Percentiles rank a stretch among this genome's conserved stretches.
These are phyloP conservation scores for Drosophila ohnishii DNA, from an alignment of 1,140 invertebrate genomes.

Conservation along the genomic window DNA sequence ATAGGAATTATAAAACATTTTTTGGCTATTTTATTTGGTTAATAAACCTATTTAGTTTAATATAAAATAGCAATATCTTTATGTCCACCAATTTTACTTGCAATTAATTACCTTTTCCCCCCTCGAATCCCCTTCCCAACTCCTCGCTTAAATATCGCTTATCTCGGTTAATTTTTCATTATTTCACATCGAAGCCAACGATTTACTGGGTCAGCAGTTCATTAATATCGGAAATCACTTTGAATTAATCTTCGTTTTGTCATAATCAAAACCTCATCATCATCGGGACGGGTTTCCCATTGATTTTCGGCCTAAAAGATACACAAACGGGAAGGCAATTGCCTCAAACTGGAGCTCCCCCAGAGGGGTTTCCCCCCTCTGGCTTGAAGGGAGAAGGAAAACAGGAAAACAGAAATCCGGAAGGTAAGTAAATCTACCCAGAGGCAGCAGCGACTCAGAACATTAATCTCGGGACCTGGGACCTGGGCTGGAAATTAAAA, in stretches of 20 bases:
- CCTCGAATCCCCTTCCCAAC: not conserved
- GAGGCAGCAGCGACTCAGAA: conserved; percentile 62
- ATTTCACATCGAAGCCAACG: not conserved
- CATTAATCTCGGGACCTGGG: conserved; percentile 70
- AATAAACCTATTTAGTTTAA: no score
- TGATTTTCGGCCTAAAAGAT: conserved; percentile 2
- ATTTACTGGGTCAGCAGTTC: conserved; percentile 8
- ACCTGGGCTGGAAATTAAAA: conserved; percentile 71
- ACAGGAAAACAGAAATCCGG: not conserved
- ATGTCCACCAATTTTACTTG: not conserved
- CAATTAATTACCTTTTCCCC: not conserved
- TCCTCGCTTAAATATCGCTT: not conserved
- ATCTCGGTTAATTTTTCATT: not conserved
- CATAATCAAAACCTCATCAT: conserved; percentile 33
- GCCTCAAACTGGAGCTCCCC: conserved; percentile 24
- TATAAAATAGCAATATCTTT: no score
- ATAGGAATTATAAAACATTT: not conserved
- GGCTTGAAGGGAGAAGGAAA: not conserved
- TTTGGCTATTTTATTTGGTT: no score
- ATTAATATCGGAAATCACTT: conserved; percentile 24
- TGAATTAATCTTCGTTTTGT: conserved; percentile 32
- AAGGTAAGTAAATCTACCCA: conserved; percentile 8
- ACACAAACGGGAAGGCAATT: conserved; percentile 16
- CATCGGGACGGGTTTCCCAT: conserved; percentile 4
- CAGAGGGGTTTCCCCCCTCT: no score